Evolutionary conservation across 2,888 invertebrate species (phyloP), one percentile per base, ranked within the genome.

Genomic region (Cactoblastis cactorum): DNA sequence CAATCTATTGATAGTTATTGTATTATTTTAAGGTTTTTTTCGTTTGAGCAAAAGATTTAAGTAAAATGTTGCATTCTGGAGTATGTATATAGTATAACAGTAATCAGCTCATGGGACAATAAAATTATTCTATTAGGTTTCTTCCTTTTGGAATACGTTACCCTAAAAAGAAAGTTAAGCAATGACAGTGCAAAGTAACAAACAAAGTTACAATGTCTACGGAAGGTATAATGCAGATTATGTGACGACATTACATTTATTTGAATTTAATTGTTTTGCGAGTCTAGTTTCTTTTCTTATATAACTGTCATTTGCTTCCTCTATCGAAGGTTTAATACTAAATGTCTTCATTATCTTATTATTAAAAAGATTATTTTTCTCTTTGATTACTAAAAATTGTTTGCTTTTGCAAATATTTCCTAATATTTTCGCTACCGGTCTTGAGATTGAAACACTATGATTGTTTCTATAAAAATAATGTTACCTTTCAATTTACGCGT

Each of bases 201-300:
- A 28, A 28, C 28, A 81, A 81, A 81, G 78, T 69, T 65, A 51
- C 49, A 51, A 62, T 63, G 57, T 28, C 28, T 28, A 6, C 9
- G 28, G 28, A 28, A 28, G 28, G 22, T 51, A 59, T 61, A 62
- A 68, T 66, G 64, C 58, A 62, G 61, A 68, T 63, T 53, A 55
- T 61, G 63, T 58, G 58, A 50, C 62, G 66, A 55, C 55, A n/a
- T n/a, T n/a, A n/a, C 58, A 61, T 63, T 69, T 65, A 76, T 73
- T 64, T 61, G 65, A 71, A 59, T 76, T 68, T 74, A 75, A 77
- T 76, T 70, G 67, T 62, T 54, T 68, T 69, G 70, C 71, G 66
- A 65, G 65, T 61, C 64, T 56, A 67, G 69, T 61, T 63, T 54
- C 49, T 35, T 54, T 53, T 57, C 6, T 33, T 48, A 63, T 62